Conservation (phyloP, 1,140 invertebrate genomes). For the Macrostomum lignano region DNA sequence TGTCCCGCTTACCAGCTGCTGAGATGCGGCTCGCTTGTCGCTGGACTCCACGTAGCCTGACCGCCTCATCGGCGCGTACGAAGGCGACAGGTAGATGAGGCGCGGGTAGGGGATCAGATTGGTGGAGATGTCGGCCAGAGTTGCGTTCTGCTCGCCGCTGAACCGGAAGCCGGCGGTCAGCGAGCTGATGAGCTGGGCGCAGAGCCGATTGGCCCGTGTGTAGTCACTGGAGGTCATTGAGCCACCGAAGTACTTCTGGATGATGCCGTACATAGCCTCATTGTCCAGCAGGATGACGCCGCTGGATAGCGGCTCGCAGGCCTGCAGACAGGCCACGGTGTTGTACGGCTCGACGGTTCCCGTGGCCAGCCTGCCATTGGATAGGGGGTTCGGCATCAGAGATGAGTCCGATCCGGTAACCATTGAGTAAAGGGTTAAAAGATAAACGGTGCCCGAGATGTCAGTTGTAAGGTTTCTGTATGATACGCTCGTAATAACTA, state of each 20-base stretch:
- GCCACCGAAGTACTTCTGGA: slow-evolving; percentile 39
- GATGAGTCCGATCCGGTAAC: no score
- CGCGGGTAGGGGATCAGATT: slow-evolving; percentile 5
- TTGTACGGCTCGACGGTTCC: slow-evolving; percentile 21
- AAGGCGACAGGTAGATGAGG: neutral
- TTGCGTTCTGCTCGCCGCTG: neutral
- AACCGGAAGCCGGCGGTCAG: neutral
- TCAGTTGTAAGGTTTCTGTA: no score
- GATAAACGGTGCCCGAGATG: no score
- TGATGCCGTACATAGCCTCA: slow-evolving; percentile 11
- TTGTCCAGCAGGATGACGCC: slow-evolving; percentile 8
- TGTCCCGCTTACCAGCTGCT: no score
- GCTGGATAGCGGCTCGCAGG: slow-evolving; percentile 10
- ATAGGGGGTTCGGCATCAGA: no score
- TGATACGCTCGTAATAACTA: no score
- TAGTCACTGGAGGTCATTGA: no score
- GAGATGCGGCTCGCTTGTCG: no score
- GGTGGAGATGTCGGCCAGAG: slow-evolving; percentile 2
- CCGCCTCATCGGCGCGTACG: slow-evolving; percentile 1
- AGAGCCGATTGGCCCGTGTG: slow-evolving; percentile 37
- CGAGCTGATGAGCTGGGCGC: slow-evolving; percentile 12
- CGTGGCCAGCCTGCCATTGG: slow-evolving; percentile 15
- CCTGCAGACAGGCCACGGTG: slow-evolving; percentile 13
- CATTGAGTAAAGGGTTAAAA: no score
- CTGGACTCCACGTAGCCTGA: no score